Conservation (phyloP, 2,888 invertebrate species). For the Netelia inedita region DNA sequence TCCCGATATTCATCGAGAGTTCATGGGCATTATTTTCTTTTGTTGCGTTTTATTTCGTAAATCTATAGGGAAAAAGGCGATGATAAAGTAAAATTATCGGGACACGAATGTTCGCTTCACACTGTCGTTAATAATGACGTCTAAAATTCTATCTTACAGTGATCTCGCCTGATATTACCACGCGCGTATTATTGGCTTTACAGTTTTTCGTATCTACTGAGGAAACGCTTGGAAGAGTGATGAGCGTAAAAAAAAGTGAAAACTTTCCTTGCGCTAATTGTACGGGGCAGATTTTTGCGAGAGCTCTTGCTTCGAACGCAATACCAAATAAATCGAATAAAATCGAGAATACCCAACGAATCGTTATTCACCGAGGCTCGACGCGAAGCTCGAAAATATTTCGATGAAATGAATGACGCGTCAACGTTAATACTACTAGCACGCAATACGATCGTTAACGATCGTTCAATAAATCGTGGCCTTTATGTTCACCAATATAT, state of each 20-base stretch:
- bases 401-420: conserved; percentile 42
- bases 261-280: conserved; percentile 21
- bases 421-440: conserved; percentile 56
- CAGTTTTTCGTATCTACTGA: conserved; percentile 40
- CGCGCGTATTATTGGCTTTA: conserved; percentile 28
- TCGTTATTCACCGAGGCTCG: conserved; percentile 51
- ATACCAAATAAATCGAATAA: conserved; percentile 23
- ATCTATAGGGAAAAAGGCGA: conserved; percentile 24
- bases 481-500: conserved; percentile 73
- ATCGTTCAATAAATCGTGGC: conserved; percentile 63
- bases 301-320: conserved; percentile 11
- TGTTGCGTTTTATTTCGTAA: background rate
- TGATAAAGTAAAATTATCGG: conserved; percentile 1
- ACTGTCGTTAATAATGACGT: conserved; percentile 50
- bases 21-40: conserved; percentile 16
- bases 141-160: conserved; percentile 63
- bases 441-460: conserved; percentile 68
- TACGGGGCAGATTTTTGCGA: conserved; percentile 33
- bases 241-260: conserved; percentile 21
- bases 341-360: conserved; percentile 49
- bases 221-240: conserved; percentile 1
- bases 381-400: conserved; percentile 28
- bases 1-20: conserved; percentile 24
- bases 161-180: conserved; percentile 45
- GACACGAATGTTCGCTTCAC: conserved; percentile 3